Base-by-base conservation (phyloP, 2,113 vertebrate species). In the Piliocolobus tephrosceles region DNA sequence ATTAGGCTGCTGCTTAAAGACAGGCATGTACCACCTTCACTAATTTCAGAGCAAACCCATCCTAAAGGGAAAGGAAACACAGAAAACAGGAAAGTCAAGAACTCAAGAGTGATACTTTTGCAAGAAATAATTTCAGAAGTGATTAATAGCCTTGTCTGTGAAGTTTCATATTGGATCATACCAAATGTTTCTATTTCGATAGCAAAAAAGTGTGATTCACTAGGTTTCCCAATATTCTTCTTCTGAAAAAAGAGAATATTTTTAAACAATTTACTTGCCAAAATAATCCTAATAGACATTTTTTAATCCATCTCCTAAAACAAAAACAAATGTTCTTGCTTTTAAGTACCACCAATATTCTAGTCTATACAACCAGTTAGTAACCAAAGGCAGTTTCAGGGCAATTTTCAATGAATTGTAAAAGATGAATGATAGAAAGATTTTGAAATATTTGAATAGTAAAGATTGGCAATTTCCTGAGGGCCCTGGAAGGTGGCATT, bases 1-100 rank as follows among this genome's bases (percentile, higher is more conserved):
- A 98, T 98, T 98, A 98, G 87, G 82, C 55, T 95, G 66, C 90
- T 98, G 98, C 97, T 98, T 97, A 91, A 98, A 98, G 98, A 98
- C 93, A 98, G 97, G 98, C 97, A 91, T 93, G 97, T 83, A 97
- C 97, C 97, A 97, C 97, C 97, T 98, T 98, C 83, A 92, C 96
- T 98, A 97, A 98, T 98, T 98, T 98, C 76, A 98, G 90, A 87
- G 96, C 95, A 96, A 88, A 97, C 84, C 50, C 94, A 94, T 20
- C 91, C 27, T 79, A 95, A 68, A 92, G 52, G 80, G 83, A 66
- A 81, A 94, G 86, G 91, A 89, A 90, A 93, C 16, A 80, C 14
- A 80, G 55, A 38, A 98, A 90, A 98, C 81, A 97, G 92, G 95
- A 87, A 80, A 52, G 58, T 79, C 23, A 87, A 96, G n/a, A 89